These are phyloP conservation scores for Triplophysa bombifrons DNA, from an alignment of 2,797 vertebrate genomes.

Conservation along the genomic window DNA sequence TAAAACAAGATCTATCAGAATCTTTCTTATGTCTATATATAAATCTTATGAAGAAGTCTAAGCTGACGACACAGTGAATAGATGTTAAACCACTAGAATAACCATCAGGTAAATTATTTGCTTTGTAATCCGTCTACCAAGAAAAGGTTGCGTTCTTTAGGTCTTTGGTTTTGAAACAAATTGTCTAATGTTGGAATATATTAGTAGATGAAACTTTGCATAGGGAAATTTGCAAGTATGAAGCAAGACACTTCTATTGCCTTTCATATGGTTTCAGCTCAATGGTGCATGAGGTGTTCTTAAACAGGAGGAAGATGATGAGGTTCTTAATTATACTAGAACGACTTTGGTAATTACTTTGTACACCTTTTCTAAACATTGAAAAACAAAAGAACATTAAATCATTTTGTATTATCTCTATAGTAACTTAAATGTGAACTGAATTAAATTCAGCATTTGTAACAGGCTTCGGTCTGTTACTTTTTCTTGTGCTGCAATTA, in stretches of 20 bases:
- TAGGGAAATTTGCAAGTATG: background rate
- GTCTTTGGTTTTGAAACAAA: background rate
- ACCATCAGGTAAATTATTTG: background rate
- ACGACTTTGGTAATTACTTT: slow-evolving; percentile 26
- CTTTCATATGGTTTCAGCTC: slow-evolving; percentile 28
- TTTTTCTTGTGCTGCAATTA: too few relatives aligned
- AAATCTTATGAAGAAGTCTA: background rate
- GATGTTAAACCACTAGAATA: background rate
- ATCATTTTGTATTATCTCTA: too few relatives aligned
- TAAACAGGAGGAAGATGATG: slow-evolving; percentile 6
- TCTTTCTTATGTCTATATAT: too few relatives aligned
- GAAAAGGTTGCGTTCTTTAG: background rate
- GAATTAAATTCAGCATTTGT: too few relatives aligned
- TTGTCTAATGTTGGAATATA: background rate
- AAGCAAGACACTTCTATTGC: slow-evolving; percentile 11
- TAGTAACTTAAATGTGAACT: too few relatives aligned
- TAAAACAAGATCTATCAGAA: background rate
- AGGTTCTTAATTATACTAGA: slow-evolving; percentile 26
- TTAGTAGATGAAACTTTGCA: background rate
- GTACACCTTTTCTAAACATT: slow-evolving; percentile 6
- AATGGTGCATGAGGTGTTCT: slow-evolving; percentile 15
- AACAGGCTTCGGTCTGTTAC: too few relatives aligned
- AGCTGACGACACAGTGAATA: background rate
- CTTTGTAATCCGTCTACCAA: background rate
- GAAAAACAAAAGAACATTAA: slow-evolving; percentile 13